Conservation (phyloP, 2,113 vertebrate genomes). For the Sula dactylatra region DNA sequence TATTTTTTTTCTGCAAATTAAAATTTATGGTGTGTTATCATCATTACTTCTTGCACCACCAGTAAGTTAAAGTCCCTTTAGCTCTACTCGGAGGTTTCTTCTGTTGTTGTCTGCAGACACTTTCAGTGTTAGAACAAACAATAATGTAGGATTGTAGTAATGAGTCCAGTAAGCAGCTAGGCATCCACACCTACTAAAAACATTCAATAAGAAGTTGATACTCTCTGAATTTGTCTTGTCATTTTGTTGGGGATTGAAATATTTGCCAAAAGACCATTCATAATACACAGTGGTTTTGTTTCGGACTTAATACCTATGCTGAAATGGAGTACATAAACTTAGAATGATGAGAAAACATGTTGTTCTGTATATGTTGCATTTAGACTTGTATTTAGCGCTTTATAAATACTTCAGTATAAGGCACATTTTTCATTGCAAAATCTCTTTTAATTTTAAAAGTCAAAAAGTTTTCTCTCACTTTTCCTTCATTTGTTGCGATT, state of each 20-base stretch:
- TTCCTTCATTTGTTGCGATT: neutral
- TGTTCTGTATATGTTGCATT: neutral
- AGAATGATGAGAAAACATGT: neutral
- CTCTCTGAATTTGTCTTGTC: slow-evolving; percentile 25
- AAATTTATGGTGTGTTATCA: neutral
- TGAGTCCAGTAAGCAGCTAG: too few relatives aligned
- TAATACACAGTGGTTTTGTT: neutral
- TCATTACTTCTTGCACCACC: neutral
- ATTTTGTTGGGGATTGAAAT: slow-evolving; percentile 41
- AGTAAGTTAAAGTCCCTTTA: neutral
- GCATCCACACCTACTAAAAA: slow-evolving; percentile 10
- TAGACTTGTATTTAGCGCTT: neutral
- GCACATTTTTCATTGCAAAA: neutral
- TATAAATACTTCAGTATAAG: neutral
- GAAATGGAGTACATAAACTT: slow-evolving; percentile 12
- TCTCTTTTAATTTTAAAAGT: neutral
- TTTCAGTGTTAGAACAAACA: neutral
- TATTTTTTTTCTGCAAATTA: neutral
- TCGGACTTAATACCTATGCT: slow-evolving; percentile 34
- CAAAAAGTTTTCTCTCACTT: neutral
- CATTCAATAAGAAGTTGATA: neutral
- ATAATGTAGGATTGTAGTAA: too few relatives aligned
- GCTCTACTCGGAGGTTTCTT: accelerated
- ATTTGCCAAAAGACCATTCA: slow-evolving; percentile 55
- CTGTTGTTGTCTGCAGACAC: neutral